phyloP scores from a whole-genome alignment of 2,113 vertebrate genomes.

The Caranx melampygus region DNA sequence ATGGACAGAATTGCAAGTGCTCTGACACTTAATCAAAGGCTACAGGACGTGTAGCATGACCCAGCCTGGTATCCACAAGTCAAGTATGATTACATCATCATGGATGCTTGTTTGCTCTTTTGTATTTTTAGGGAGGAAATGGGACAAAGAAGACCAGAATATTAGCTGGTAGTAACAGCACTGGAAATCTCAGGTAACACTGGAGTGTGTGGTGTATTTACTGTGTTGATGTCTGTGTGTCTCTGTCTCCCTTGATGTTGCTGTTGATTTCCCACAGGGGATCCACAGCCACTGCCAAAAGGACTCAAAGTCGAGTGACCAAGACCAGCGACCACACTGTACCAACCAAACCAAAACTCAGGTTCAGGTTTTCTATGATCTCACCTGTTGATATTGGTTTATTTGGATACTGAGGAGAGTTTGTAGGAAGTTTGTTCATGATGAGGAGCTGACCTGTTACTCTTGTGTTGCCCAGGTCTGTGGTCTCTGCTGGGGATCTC shows the following conservation, averaged over 20 bases:
- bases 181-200: slow-evolving; percentile 64
- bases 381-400: neutral
- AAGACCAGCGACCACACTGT: neutral
- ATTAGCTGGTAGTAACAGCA: slow-evolving; percentile 53
- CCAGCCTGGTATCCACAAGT: too few relatives aligned
- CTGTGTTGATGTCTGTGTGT: neutral
- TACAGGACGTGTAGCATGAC: too few relatives aligned
- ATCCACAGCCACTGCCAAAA: slow-evolving; percentile 4
- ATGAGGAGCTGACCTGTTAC: neutral
- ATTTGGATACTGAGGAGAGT: neutral
- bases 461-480: slow-evolving; percentile 51
- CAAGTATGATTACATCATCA: too few relatives aligned
- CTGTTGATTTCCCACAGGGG: neutral
- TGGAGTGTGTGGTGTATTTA: accelerated
- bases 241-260: neutral
- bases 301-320: slow-evolving; percentile 29
- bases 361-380: slow-evolving; percentile 7
- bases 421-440: neutral
- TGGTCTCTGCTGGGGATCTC: slow-evolving; percentile 71
- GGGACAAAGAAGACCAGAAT: slow-evolving; percentile 18
- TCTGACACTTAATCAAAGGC: too few relatives aligned
- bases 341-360: slow-evolving; percentile 40
- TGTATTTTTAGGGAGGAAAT: slow-evolving; percentile 39
- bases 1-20: too few relatives aligned
- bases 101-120: neutral